Conservation (phyloP, 2,888 invertebrate species). For the Pachliopta kotzebuea region DNA sequence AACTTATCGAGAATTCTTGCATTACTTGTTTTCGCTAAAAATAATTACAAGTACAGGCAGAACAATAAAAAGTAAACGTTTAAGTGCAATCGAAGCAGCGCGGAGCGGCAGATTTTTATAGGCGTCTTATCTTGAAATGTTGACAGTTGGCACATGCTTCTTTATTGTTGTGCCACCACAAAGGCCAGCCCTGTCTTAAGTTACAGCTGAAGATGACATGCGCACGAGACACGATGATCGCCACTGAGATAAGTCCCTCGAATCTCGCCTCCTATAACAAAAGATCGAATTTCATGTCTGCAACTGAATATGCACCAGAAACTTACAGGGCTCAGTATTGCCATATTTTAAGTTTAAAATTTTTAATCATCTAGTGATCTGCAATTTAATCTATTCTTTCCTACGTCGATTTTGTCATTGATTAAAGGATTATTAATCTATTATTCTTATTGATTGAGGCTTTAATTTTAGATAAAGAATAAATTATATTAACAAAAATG, state of each 20-base stretch:
- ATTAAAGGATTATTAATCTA: background rate
- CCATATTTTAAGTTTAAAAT: constrained; percentile 2
- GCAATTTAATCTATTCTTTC: background rate
- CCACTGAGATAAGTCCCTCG: constrained; percentile 55
- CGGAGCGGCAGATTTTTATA: constrained; percentile 4
- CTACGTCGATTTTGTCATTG: background rate
- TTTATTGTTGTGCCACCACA: constrained; percentile 64
- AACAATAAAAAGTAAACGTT: background rate
- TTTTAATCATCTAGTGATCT: background rate
- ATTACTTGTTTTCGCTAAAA: too few relatives aligned
- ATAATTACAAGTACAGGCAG: background rate
- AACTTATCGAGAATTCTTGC: too few relatives aligned
- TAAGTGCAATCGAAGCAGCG: constrained; percentile 11
- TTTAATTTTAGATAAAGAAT: too few relatives aligned
- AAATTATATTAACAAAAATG: too few relatives aligned
- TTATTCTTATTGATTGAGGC: background rate
- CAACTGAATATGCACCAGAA: constrained; percentile 58
- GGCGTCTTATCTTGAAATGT: constrained; percentile 34
- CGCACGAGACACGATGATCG: constrained; percentile 70
- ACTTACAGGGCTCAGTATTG: background rate
- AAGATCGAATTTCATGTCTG: constrained; percentile 66
- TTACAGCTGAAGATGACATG: constrained; percentile 62
- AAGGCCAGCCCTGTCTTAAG: constrained; percentile 55
- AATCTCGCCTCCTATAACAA: constrained; percentile 73
- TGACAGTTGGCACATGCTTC: constrained; percentile 54